Percentiles rank a stretch among this genome's conserved stretches.
phyloP scores from a whole-genome alignment of 2,888 invertebrate genomes.

The Lycia hirtaria region DNA sequence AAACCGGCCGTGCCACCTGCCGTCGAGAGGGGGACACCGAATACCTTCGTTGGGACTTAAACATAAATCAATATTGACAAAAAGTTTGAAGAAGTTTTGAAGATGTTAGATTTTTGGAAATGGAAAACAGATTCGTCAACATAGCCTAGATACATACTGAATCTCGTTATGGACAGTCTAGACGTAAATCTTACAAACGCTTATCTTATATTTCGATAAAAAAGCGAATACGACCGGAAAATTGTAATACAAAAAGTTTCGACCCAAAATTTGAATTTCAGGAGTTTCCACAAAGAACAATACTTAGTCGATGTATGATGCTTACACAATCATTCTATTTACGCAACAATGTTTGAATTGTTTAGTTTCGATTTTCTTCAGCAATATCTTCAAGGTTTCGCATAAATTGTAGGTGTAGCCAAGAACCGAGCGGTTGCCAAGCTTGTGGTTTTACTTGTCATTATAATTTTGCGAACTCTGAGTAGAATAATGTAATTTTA shows the following conservation, averaged over 20 bases:
- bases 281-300: slow-evolving; percentile 14
- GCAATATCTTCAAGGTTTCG: slow-evolving; percentile 20
- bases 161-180: slow-evolving; percentile 20
- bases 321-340: slow-evolving; percentile 24
- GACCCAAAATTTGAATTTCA: slow-evolving; percentile 16
- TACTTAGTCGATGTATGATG: slow-evolving; percentile 2
- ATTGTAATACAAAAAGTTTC: slow-evolving; percentile 10
- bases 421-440: slow-evolving; percentile 23
- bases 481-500: slow-evolving; percentile 25
- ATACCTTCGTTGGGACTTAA: slow-evolving; percentile 48
- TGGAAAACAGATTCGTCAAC: slow-evolving; percentile 3
- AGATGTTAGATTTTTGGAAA: slow-evolving; percentile 1
- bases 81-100: slow-evolving; percentile 1
- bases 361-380: slow-evolving; percentile 17
- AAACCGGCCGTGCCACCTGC: slow-evolving; percentile 70
- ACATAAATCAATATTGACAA: slow-evolving; percentile 33
- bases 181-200: neutral
- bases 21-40: slow-evolving; percentile 54
- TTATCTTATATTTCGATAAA: slow-evolving; percentile 7
- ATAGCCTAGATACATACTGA: slow-evolving; percentile 4
- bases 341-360: slow-evolving; percentile 10
- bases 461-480: slow-evolving; percentile 20
- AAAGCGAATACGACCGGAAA: slow-evolving; percentile 21
- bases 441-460: slow-evolving; percentile 21
- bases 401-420: slow-evolving; percentile 19